Evolutionary conservation across 2,113 vertebrate species (phyloP), one percentile per base, ranked within the genome.

Genomic region (Pseudois nayaur): DNA sequence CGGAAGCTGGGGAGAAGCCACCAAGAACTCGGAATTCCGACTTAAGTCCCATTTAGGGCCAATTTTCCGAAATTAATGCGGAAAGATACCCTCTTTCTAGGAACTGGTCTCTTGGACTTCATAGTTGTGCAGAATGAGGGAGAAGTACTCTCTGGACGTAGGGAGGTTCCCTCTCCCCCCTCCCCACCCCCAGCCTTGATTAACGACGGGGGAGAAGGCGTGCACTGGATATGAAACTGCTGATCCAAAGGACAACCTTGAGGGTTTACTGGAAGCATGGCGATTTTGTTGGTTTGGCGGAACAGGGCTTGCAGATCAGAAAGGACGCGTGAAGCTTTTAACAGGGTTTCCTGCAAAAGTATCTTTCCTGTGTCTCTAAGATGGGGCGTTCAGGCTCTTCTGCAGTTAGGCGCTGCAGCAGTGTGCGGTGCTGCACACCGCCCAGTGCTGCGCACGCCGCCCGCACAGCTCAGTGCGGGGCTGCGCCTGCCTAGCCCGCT

Each of bases 1-100:
- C 98, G 99, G 99, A 99, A 99, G 98, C 97, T 95, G 97, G 78
- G 97, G 97, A 98, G 98, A 98, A 98, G 98, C 91, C 82, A 95
- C 91, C 85, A 36, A 91, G 85, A 98, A 96, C 48, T 94, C 83
- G 57, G 60, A 97, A 97, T 97, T 97, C 92, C 64, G 67, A 98
- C 82, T 86, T 96, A 87, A 97, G 89, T 83, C 79, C 87, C 90
- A 43, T 92, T 85, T 92, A 96, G 93, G 82, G 40, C 78, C 91
- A 74, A 71, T 95, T 97, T 96, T 95, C 76, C 50, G 52, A 93
- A 95, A 94, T 84, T 89, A 48, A n/a, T 71, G 23, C 91, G 76
- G 96, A 94, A 48, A 76, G 52, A 93, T 87, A 81, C 83, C 55
- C 27, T 87, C 88, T 96, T 88, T 93, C 89, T 82, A 96, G 78